Conservation (phyloP, 2,797 vertebrate genomes). For the Amniataba percoides region DNA sequence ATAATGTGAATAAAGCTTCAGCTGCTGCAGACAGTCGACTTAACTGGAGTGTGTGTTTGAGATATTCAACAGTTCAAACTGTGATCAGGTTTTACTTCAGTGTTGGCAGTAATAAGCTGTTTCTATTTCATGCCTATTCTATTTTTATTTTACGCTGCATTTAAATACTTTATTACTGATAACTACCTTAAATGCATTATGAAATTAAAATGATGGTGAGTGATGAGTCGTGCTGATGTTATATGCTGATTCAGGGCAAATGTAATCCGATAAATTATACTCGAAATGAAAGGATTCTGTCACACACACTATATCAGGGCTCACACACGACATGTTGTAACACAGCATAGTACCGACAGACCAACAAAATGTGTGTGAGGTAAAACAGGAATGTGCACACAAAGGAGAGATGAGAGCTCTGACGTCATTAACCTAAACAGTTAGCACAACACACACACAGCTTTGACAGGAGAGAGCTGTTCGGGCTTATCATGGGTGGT, state of each 20-base stretch:
- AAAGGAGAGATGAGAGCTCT: conserved; percentile 40
- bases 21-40: too few species aligned
- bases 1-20: too few species aligned
- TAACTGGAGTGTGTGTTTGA: too few species aligned
- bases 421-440: conserved; percentile 24
- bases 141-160: neutral
- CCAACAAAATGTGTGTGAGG: neutral
- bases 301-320: neutral
- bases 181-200: too few species aligned
- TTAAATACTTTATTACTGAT: too few species aligned
- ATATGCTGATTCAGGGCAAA: neutral
- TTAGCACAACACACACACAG: neutral
- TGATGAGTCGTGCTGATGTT: neutral
- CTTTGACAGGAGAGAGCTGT: conserved; percentile 16
- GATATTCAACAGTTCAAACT: too few species aligned
- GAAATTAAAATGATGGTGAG: neutral
- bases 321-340: conserved; percentile 15
- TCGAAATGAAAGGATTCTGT: neutral
- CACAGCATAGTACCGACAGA: conserved; percentile 1
- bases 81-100: neutral
- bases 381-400: conserved; percentile 37
- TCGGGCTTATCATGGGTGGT: conserved; percentile 16
- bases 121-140: neutral
- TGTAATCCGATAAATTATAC: neutral
- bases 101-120: neutral